These are phyloP conservation scores for Drosophila insularis DNA, from an alignment of 1,140 invertebrate genomes.

Conservation along the genomic window DNA sequence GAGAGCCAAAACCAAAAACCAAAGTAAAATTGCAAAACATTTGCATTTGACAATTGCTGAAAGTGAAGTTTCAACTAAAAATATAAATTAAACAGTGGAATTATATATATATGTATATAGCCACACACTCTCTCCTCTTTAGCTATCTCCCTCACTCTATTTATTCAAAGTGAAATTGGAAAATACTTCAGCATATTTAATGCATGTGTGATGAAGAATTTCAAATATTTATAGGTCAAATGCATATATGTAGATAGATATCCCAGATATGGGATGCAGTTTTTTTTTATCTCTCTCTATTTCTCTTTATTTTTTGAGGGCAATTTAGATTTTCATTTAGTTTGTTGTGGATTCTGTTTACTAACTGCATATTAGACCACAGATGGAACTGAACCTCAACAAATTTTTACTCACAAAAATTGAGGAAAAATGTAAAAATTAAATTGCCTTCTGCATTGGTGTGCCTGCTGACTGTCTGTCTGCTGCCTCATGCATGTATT, in stretches of 20 bases:
- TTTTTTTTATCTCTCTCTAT: neutral
- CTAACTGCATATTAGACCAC: slow-evolving; percentile 58
- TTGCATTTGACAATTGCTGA: slow-evolving; percentile 52
- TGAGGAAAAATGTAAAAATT: slow-evolving; percentile 44
- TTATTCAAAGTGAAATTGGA: neutral
- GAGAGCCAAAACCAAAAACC: slow-evolving; percentile 21
- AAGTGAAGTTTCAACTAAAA: slow-evolving; percentile 23
- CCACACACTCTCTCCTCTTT: too few species aligned
- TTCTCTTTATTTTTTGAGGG: neutral
- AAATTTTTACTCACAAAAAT: slow-evolving; percentile 18
- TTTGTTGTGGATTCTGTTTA: slow-evolving; percentile 44
- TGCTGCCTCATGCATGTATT: slow-evolving; percentile 9
- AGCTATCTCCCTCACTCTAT: neutral
- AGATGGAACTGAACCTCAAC: slow-evolving; percentile 43
- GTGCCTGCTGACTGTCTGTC: neutral
- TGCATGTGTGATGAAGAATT: slow-evolving; percentile 23
- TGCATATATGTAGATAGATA: slow-evolving; percentile 1
- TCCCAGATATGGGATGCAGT: neutral
- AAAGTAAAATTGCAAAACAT: slow-evolving; percentile 51
- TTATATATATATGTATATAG: neutral
- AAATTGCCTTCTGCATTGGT: slow-evolving; percentile 46
- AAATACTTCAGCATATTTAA: slow-evolving; percentile 5
- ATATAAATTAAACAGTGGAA: slow-evolving; percentile 36
- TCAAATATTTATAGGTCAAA: slow-evolving; percentile 57
- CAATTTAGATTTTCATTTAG: slow-evolving; percentile 45